These are phyloP conservation scores for Paedocypris sp. DNA, from an alignment of 2,113 vertebrate genomes.

Conservation along the genomic window DNA sequence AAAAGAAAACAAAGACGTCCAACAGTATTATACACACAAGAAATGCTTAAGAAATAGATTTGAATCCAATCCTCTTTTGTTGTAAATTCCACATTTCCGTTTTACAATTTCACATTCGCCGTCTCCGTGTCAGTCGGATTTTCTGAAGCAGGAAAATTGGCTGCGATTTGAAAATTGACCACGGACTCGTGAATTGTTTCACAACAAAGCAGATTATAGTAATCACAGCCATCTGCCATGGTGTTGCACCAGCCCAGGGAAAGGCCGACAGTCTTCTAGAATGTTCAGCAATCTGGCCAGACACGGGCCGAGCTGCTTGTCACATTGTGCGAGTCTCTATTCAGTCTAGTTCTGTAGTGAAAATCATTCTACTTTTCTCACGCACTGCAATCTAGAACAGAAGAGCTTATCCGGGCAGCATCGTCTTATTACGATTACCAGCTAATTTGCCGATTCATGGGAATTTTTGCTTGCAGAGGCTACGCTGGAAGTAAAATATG, in stretches of 20 bases:
- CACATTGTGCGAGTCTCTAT: neutral
- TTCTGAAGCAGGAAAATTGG: neutral
- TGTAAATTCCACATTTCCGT: neutral
- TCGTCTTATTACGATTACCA: too few relatives aligned
- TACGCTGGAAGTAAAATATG: too few relatives aligned
- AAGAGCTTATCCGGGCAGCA: too few relatives aligned
- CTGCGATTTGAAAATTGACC: neutral
- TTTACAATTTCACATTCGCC: neutral
- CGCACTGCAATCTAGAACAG: too few relatives aligned
- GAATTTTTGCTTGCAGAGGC: too few relatives aligned
- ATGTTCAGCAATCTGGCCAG: constrained; percentile 1
- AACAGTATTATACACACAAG: too few relatives aligned
- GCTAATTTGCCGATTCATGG: too few relatives aligned
- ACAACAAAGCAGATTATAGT: constrained; percentile 12
- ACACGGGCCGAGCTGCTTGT: neutral
- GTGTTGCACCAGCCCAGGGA: neutral
- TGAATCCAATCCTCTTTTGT: neutral
- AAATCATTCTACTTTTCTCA: too few relatives aligned
- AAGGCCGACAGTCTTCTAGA: constrained; percentile 15
- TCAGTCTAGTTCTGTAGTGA: too few relatives aligned
- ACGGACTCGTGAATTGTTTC: constrained; percentile 7
- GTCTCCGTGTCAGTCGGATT: neutral
- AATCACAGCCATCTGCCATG: constrained; percentile 12
- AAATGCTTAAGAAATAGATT: neutral
- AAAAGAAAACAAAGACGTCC: neutral